Evolutionary conservation across 2,797 vertebrate genomes (phyloP).

Genomic region (Mormyrops boulengeri): DNA sequence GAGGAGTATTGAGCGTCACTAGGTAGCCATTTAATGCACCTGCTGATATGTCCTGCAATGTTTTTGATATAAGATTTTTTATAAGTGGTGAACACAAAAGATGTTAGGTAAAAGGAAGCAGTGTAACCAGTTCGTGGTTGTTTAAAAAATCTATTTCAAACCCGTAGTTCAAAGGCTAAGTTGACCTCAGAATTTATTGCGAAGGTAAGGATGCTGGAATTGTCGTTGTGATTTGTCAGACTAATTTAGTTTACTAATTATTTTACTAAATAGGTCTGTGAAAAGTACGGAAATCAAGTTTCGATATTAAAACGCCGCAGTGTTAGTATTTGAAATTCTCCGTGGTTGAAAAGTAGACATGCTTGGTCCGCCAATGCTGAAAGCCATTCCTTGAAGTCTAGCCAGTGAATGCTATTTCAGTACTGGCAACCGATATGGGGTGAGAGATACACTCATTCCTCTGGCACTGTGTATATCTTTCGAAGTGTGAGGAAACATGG

Average conservation of each 20-base stretch:
- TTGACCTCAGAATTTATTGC: background rate
- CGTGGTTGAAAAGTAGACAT: background rate
- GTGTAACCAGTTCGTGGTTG: background rate
- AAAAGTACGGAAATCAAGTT: background rate
- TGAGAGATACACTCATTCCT: background rate
- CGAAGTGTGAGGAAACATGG: constrained; percentile 43
- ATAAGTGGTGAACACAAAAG: background rate
- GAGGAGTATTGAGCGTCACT: background rate
- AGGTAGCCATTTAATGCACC: background rate
- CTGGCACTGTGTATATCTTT: background rate
- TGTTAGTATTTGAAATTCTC: background rate
- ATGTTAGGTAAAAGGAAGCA: background rate
- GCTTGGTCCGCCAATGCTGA: background rate
- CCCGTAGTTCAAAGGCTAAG: background rate
- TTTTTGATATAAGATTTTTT: background rate
- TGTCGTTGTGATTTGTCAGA: background rate
- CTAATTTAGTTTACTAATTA: background rate
- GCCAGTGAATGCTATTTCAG: background rate
- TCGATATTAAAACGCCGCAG: background rate
- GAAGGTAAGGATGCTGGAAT: background rate
- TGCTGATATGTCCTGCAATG: background rate
- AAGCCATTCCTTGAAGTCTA: background rate
- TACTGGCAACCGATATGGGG: background rate
- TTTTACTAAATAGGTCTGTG: background rate
- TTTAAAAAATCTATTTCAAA: background rate